These are phyloP conservation scores for Thaumatotibia leucotreta DNA, from an alignment of 1,140 invertebrate species.

Conservation along the genomic window DNA sequence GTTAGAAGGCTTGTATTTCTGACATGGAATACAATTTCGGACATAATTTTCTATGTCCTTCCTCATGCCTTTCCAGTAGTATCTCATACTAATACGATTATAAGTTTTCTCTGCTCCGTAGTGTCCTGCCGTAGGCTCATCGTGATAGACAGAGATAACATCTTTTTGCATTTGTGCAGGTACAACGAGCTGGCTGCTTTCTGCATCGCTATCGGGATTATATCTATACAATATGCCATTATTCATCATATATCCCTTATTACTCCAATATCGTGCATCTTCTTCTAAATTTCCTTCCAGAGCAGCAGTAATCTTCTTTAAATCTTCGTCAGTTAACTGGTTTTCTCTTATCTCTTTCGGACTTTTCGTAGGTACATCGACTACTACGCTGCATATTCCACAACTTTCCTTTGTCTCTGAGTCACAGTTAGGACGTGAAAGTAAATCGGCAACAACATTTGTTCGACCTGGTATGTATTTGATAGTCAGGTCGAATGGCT, in stretches of 20 bases:
- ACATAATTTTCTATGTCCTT: conserved; percentile 30
- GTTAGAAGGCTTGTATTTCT: conserved; percentile 38
- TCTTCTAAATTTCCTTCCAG: conserved; percentile 18
- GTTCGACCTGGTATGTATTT: conserved; percentile 35
- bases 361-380: conserved; percentile 22
- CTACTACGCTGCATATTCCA: conserved; percentile 17
- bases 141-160: conserved; percentile 32
- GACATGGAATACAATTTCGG: conserved; percentile 25
- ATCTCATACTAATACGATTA: conserved; percentile 22
- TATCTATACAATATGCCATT: conserved; percentile 33
- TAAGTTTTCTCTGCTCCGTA: conserved; percentile 32
- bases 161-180: conserved; percentile 5
- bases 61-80: conserved; percentile 39
- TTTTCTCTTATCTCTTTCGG: conserved; percentile 18
- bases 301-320: conserved; percentile 32
- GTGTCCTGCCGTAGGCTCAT: conserved; percentile 31
- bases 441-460: conserved; percentile 41
- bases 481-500: conserved; percentile 32
- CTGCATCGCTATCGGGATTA: background rate
- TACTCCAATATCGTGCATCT: conserved; percentile 22
- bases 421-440: conserved; percentile 26
- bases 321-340: conserved; percentile 29
- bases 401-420: background rate
- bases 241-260: conserved; percentile 29
- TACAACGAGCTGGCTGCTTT: conserved; percentile 7